Conservation (phyloP, 2,888 invertebrate species). For the Drosophila emarginata region DNA sequence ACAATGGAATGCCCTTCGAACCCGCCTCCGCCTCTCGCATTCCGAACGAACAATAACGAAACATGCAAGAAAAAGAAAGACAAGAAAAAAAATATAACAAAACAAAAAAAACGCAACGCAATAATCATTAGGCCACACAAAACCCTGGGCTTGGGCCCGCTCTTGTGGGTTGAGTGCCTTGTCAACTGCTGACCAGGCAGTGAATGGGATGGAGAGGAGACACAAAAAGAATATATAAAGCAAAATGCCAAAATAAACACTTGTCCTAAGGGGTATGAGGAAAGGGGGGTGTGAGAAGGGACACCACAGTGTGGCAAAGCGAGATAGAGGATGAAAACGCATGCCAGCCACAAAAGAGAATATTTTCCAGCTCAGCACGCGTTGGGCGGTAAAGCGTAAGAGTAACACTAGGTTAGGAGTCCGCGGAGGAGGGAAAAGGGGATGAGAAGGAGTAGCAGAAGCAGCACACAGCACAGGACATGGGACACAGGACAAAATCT, state of each 20-base stretch:
- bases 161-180: conserved; percentile 54
- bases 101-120: conserved; percentile 40
- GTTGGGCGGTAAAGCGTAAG: conserved; percentile 19
- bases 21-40: conserved; percentile 19
- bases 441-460: conserved; percentile 19
- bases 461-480: conserved; percentile 8
- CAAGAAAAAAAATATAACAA: neutral
- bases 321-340: conserved; percentile 8
- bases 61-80: conserved; percentile 25
- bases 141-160: conserved; percentile 32
- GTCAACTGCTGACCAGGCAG: conserved; percentile 51
- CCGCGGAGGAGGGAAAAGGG: conserved; percentile 15
- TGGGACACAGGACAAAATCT: conserved; percentile 44
- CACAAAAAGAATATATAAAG: conserved; percentile 43
- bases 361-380: conserved; percentile 72
- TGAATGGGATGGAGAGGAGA: neutral
- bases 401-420: conserved; percentile 34
- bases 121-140: conserved; percentile 70
- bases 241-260: conserved; percentile 75
- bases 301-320: neutral
- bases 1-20: conserved; percentile 48
- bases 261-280: conserved; percentile 43
- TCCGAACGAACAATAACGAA: conserved; percentile 25
- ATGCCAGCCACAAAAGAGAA: conserved; percentile 59
- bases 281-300: neutral